Conservation (phyloP, 2,888 invertebrate genomes). For the Caenorhabditis drosophilae region DNA sequence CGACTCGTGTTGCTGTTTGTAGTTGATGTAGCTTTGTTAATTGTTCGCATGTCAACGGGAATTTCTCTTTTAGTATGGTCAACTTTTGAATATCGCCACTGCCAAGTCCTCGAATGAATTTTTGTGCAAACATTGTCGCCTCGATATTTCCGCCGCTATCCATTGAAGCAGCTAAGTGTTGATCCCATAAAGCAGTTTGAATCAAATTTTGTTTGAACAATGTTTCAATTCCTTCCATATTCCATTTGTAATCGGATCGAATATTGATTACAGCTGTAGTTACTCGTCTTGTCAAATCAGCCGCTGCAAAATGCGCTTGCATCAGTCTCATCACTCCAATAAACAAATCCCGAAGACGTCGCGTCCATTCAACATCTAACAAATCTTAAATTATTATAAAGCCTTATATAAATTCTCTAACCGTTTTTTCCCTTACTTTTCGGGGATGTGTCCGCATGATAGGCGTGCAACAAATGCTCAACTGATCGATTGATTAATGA, state of each 20-base stretch:
- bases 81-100: conserved; percentile 27
- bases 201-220: conserved; percentile 81
- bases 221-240: conserved; percentile 83
- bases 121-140: conserved; percentile 84
- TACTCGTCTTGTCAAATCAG: conserved; percentile 39
- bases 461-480: conserved; percentile 54
- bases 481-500: conserved; percentile 43
- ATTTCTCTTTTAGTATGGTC: conserved; percentile 33
- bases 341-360: conserved; percentile 54
- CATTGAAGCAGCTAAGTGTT: conserved; percentile 81
- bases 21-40: conserved; percentile 43
- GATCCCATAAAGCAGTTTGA: conserved; percentile 82
- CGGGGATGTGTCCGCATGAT: conserved; percentile 24
- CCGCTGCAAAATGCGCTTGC: conserved; percentile 21
- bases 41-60: conserved; percentile 47
- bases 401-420: not conserved
- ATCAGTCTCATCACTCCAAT: conserved; percentile 46
- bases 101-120: conserved; percentile 37
- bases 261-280: conserved; percentile 48
- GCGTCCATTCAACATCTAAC: conserved; percentile 53
- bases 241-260: conserved; percentile 57
- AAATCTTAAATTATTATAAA: conserved; percentile 12
- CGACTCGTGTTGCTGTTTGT: conserved; percentile 29
- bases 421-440: conserved; percentile 6
- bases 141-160: conserved; percentile 81